Conservation (phyloP, 2,888 invertebrate genomes). For the Dicycla oo region DNA sequence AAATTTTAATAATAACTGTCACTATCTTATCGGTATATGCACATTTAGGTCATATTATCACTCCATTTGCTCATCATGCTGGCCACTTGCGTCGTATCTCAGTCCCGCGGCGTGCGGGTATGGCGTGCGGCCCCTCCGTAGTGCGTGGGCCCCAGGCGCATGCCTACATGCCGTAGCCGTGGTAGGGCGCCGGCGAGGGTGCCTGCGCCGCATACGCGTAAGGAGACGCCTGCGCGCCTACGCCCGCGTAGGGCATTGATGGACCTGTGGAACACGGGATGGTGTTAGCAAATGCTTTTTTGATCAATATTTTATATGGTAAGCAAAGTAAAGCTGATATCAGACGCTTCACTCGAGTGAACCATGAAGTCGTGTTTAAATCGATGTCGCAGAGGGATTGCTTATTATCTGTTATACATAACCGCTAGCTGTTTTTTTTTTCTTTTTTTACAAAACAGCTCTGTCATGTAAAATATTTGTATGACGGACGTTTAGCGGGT, state of each 20-base stretch:
- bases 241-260: conserved; percentile 87
- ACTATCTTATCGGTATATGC: conserved; percentile 7
- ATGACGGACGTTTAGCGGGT: not conserved
- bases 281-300: not conserved
- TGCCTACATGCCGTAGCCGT: conserved; percentile 90
- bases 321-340: not conserved
- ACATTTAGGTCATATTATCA: conserved; percentile 1
- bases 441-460: too few species aligned
- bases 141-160: conserved; percentile 65
- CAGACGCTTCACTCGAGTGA: not conserved
- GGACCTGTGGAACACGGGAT: conserved; percentile 77
- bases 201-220: conserved; percentile 90
- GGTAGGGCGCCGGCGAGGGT: conserved; percentile 89
- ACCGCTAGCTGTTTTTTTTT: too few species aligned
- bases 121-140: not conserved
- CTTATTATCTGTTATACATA: too few species aligned
- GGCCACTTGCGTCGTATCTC: not conserved
- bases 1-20: not conserved
- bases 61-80: not conserved
- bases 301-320: not conserved
- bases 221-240: conserved; percentile 84
- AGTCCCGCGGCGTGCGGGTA: not conserved
- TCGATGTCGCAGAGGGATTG: too few species aligned
- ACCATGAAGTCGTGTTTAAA: too few species aligned
- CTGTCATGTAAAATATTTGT: not conserved